phyloP scores from a whole-genome alignment of 2,888 invertebrate genomes.

The Coenonympha glycerion region DNA sequence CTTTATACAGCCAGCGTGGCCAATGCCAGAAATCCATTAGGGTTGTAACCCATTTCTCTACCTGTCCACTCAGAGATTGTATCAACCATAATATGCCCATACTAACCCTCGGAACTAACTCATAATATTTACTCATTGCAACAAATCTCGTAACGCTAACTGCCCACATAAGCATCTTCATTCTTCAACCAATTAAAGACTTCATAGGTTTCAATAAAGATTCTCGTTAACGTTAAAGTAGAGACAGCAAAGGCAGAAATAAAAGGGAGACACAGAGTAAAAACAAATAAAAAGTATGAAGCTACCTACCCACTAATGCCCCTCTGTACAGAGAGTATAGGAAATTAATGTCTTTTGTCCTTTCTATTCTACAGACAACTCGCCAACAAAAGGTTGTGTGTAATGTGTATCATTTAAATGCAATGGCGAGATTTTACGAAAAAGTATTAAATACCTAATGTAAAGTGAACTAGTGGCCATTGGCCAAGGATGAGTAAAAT shows the following conservation, averaged over 20 bases:
- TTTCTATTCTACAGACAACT: constrained; percentile 59
- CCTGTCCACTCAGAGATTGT: no score
- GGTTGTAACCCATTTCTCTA: no score
- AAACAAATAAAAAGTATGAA: constrained; percentile 9
- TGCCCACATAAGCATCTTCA: no score
- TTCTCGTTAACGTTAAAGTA: constrained; percentile 9
- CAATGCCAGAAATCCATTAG: no score
- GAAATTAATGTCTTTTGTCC: constrained; percentile 55
- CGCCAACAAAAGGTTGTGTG: constrained; percentile 37
- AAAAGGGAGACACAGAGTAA: constrained; percentile 8
- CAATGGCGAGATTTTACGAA: constrained; percentile 42
- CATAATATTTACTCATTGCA: no score
- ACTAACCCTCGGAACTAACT: no score
- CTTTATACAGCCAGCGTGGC: no score
- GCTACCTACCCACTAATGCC: constrained; percentile 6
- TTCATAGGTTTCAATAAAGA: constrained; percentile 3
- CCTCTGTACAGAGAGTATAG: constrained; percentile 38
- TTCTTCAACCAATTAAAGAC: neutral
- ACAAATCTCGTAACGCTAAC: no score
- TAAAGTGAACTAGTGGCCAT: no score
- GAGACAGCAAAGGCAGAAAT: constrained; percentile 8
- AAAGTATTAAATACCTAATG: no score
- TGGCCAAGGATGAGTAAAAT: no score
- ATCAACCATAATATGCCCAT: no score
- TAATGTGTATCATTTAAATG: constrained; percentile 49